These are phyloP conservation scores for Bostrychus sinensis DNA, from an alignment of 2,113 vertebrate genomes.

Conservation along the genomic window DNA sequence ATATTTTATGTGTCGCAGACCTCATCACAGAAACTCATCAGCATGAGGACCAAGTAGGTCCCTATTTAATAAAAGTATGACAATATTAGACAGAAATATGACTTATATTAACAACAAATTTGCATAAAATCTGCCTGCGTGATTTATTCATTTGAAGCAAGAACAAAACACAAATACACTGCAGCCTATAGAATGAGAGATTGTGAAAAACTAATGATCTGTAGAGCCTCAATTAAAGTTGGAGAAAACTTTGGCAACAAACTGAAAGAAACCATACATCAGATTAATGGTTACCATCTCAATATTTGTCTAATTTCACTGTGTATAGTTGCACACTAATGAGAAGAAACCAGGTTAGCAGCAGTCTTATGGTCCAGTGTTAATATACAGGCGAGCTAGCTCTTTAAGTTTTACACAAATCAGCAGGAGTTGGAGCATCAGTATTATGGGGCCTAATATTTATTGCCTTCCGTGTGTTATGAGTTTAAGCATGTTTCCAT, in stretches of 20 bases:
- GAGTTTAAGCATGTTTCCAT: neutral
- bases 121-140: constrained; percentile 25
- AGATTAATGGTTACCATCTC: neutral
- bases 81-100: constrained; percentile 40
- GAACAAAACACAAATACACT: constrained; percentile 8
- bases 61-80: constrained; percentile 26
- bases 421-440: neutral
- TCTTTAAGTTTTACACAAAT: constrained; percentile 4
- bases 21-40: neutral
- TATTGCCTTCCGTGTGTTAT: constrained; percentile 1
- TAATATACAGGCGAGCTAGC: neutral
- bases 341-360: neutral
- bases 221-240: neutral
- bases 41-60: no score
- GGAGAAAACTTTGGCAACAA: constrained; percentile 1
- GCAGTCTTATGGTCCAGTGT: neutral
- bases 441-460: constrained; percentile 1
- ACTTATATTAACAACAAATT: constrained; percentile 21
- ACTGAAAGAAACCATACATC: constrained; percentile 12
- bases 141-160: constrained; percentile 34
- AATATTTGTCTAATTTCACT: neutral
- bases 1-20: neutral
- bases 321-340: neutral
- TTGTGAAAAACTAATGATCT: constrained; percentile 22
- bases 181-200: constrained; percentile 7